phyloP scores from a whole-genome alignment of 2,113 vertebrate genomes.

The Panthera tigris region DNA sequence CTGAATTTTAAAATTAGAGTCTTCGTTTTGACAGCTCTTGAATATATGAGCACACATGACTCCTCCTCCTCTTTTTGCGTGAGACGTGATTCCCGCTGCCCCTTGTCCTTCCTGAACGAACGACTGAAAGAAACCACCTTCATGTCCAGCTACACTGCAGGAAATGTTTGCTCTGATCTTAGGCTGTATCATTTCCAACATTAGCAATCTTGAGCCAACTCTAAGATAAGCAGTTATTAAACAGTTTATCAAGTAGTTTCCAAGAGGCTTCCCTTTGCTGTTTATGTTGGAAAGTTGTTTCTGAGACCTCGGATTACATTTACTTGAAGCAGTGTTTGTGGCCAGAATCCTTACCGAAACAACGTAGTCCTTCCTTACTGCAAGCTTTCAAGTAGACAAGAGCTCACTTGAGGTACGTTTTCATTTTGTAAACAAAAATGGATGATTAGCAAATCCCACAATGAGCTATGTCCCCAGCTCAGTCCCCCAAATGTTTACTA shows the following conservation, averaged over 20 bases:
- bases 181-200: constrained; percentile 32
- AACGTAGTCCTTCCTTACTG: neutral
- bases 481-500: constrained; percentile 57
- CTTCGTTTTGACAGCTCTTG: constrained; percentile 22
- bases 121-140: neutral
- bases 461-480: constrained; percentile 56
- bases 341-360: neutral
- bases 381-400: neutral
- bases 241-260: constrained; percentile 51
- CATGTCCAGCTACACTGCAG: neutral
- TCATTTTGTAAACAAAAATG: constrained; percentile 68
- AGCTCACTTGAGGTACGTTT: constrained; percentile 60
- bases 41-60: neutral
- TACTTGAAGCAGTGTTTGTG: constrained; percentile 17
- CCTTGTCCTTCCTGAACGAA: neutral
- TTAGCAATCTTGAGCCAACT: neutral
- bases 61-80: neutral
- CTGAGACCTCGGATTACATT: neutral
- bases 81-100: neutral
- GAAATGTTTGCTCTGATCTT: constrained; percentile 38
- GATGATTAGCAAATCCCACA: constrained; percentile 67
- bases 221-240: constrained; percentile 60
- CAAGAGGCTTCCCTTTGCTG: constrained; percentile 29
- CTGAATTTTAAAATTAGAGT: constrained; percentile 38
- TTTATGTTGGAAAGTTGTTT: constrained; percentile 39